Evolutionary conservation across 1,140 invertebrate genomes (phyloP), one percentile per base, ranked within the genome.

Genomic region (Eulimnadia texana): DNA sequence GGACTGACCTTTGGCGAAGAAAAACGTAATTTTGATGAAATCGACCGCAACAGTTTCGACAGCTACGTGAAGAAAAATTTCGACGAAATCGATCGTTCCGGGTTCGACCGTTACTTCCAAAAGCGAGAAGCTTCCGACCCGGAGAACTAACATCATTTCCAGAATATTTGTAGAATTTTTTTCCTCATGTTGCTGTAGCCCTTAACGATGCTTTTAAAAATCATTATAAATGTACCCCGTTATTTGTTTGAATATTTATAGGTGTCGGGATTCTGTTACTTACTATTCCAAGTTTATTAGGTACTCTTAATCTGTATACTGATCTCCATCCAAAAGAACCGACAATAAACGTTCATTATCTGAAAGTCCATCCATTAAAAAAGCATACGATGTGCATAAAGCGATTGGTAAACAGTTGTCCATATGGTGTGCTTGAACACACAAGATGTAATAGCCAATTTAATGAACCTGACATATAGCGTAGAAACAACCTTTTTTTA

Each of bases 51-150:
- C 60, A 59, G 60, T 59, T 69, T 71, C 57, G 23, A 69, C 55
- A 69, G 63, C 22, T 73, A 75, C 60, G 70, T 67, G 27, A 80
- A 80, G 69, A 72, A 75, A 52, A 81, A 81, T 68, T 81, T 82
- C 23, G 76, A 81, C 64, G 80, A 82, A 66, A 81, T 81, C 64
- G 80, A 82, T 68, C 72, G 75, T 16, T 76, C 76, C 63, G 79
- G 78, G 27, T 81, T 80, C 65, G 74, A 75, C n/a, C 76, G 73
- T 3, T 77, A 82, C 66, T 66, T 69, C 28, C 78, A 78, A 50
- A 81, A 80, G 61, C 54, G 55, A 19, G 55, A 57, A 57, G 29
- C 28, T 27, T 29, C 33, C 19, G 19, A 29, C 9, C 24, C 22
- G 13, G 50, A 77, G 87, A 85, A 77, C 81, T 61, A 42, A 42